These are phyloP conservation scores for Nothobranchius furzeri DNA, from an alignment of 2,113 vertebrate species.

Conservation along the genomic window DNA sequence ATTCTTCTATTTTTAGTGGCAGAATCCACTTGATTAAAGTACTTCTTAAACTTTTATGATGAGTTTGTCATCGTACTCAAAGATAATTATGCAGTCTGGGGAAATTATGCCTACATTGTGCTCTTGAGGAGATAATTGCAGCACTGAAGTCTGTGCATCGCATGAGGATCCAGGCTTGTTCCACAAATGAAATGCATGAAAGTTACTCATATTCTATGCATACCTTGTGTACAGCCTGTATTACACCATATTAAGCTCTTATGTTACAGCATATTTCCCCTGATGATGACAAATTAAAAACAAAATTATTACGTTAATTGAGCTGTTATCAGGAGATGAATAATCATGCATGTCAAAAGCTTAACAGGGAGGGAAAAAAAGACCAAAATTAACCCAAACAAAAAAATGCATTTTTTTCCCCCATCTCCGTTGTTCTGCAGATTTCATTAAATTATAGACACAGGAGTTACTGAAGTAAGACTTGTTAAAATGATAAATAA, in stretches of 20 bases:
- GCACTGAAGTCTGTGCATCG: constrained; percentile 53
- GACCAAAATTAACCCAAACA: constrained; percentile 58
- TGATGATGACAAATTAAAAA: constrained; percentile 60
- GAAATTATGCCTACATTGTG: constrained; percentile 76
- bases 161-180: constrained; percentile 61
- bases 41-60: constrained; percentile 60
- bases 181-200: constrained; percentile 66
- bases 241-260: constrained; percentile 29
- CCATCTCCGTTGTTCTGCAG: constrained; percentile 12
- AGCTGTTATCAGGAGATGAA: constrained; percentile 64
- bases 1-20: background rate
- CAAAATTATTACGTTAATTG: constrained; percentile 66
- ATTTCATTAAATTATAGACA: constrained; percentile 23
- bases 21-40: constrained; percentile 22
- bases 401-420: constrained; percentile 42
- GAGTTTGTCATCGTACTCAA: constrained; percentile 62
- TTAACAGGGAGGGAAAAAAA: constrained; percentile 49
- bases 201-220: constrained; percentile 52
- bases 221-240: constrained; percentile 43
- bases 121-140: constrained; percentile 72
- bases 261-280: constrained; percentile 55
- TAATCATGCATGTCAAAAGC: constrained; percentile 53
- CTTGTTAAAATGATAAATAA: constrained; percentile 55
- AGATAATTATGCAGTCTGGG: constrained; percentile 73
- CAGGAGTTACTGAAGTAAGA: constrained; percentile 29